phyloP scores from a whole-genome alignment of 53 echinoderm and acorn worm species.

The Zoroaster sp. region DNA sequence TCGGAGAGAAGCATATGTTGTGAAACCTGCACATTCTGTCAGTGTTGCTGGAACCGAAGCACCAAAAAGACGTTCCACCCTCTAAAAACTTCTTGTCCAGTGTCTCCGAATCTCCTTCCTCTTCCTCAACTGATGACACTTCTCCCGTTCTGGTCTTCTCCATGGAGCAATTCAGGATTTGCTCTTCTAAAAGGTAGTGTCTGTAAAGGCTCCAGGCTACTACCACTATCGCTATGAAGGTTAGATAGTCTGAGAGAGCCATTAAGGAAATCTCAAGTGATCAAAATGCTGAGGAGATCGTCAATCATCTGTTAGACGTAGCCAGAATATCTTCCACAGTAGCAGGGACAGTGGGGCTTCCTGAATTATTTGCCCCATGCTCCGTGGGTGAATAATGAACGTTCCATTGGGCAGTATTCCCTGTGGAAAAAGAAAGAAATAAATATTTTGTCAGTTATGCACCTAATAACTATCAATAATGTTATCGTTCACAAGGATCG shows the following conservation, averaged over 20 bases:
- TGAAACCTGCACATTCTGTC: conserved; percentile 86
- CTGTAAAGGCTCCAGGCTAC: conserved; percentile 36
- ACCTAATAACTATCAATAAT: too few species aligned
- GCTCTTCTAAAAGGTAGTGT: conserved; percentile 4
- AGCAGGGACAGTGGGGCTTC: neutral
- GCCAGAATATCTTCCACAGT: neutral
- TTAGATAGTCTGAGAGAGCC: conserved; percentile 1
- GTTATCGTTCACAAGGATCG: too few species aligned
- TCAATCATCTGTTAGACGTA: neutral
- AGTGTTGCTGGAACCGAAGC: conserved; percentile 68
- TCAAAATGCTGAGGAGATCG: neutral
- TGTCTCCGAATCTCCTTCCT: neutral
- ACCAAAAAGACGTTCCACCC: conserved; percentile 78
- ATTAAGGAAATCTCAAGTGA: neutral
- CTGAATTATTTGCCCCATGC: too few species aligned
- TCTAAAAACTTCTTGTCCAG: neutral
- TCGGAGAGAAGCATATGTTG: conserved; percentile 79
- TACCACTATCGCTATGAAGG: neutral
- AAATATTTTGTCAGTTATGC: too few species aligned
- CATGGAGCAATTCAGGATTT: conserved; percentile 10
- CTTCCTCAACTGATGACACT: neutral
- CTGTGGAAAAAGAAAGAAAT: too few species aligned
- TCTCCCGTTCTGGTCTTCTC: neutral
- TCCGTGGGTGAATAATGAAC: too few species aligned
- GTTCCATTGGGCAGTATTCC: too few species aligned